These are phyloP conservation scores for Clinocottus analis DNA, from an alignment of 2,113 vertebrate genomes.

Conservation along the genomic window DNA sequence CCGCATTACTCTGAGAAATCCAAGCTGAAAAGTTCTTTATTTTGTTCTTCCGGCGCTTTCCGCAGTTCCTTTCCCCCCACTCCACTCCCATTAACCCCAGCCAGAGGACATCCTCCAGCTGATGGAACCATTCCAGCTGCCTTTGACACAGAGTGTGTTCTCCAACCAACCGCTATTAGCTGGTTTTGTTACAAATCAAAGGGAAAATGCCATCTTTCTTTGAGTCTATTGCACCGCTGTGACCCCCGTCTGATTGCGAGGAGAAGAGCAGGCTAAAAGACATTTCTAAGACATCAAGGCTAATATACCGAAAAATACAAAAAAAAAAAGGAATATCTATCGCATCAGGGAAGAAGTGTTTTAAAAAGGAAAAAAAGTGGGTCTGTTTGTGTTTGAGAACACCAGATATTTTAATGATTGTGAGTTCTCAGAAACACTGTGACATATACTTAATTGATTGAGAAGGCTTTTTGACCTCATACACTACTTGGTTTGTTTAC, in stretches of 20 bases:
- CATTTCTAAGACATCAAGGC: conserved; percentile 67
- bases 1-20: conserved; percentile 75
- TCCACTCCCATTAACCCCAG: conserved; percentile 82
- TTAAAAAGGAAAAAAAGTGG: conserved; percentile 34
- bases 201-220: conserved; percentile 65
- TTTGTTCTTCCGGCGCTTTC: conserved; percentile 63
- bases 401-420: conserved; percentile 45
- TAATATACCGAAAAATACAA: conserved; percentile 35
- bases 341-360: conserved; percentile 29
- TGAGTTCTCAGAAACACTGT: conserved; percentile 10
- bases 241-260: conserved; percentile 76
- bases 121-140: conserved; percentile 81
- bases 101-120: conserved; percentile 79
- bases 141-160: conserved; percentile 79
- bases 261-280: conserved; percentile 65
- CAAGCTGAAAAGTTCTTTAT: conserved; percentile 78
- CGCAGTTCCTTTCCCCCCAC: conserved; percentile 62
- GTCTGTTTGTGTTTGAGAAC: conserved; percentile 40
- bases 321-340: conserved; percentile 38
- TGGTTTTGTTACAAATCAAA: conserved; percentile 76
- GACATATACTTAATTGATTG: conserved; percentile 22
- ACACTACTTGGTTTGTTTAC: neutral
- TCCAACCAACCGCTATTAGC: conserved; percentile 75
- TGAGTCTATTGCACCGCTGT: conserved; percentile 67
- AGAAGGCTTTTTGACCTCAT: conserved; percentile 16